Evolutionary conservation across 2,113 vertebrate genomes (phyloP).

Genomic region (Nettapus auritus): DNA sequence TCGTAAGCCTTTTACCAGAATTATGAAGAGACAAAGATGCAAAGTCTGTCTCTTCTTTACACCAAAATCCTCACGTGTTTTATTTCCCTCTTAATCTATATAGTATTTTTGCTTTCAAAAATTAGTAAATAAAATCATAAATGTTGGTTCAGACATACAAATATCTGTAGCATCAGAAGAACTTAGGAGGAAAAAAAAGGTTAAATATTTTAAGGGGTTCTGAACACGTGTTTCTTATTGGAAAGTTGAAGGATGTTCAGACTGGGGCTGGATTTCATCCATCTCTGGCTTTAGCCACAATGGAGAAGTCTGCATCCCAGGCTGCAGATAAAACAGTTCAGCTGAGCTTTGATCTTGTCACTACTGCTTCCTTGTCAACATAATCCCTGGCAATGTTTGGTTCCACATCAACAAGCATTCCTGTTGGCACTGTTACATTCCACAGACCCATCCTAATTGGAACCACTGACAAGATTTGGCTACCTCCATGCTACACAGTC

Average conservation of each 20-base stretch:
- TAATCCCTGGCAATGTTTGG: neutral
- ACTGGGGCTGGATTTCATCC: neutral
- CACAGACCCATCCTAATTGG: neutral
- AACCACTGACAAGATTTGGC: neutral
- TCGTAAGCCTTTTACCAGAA: neutral
- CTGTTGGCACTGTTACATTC: accelerated
- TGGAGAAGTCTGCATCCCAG: neutral
- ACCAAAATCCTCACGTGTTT: accelerated
- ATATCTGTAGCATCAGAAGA: neutral
- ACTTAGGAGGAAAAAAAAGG: neutral
- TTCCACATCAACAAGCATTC: neutral
- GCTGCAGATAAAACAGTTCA: neutral
- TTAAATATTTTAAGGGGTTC: neutral
- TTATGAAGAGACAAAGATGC: neutral
- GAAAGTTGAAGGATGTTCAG: neutral
- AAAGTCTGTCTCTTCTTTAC: neutral
- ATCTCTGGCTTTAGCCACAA: neutral
- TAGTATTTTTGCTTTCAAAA: neutral
- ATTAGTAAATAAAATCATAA: neutral
- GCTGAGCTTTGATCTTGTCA: neutral
- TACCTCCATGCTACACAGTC: neutral
- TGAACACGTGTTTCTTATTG: neutral
- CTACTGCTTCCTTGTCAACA: neutral
- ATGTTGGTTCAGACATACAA: neutral
- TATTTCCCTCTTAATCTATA: neutral